phyloP scores from a whole-genome alignment of 2,888 invertebrate genomes.

The Onchidella celtica region DNA sequence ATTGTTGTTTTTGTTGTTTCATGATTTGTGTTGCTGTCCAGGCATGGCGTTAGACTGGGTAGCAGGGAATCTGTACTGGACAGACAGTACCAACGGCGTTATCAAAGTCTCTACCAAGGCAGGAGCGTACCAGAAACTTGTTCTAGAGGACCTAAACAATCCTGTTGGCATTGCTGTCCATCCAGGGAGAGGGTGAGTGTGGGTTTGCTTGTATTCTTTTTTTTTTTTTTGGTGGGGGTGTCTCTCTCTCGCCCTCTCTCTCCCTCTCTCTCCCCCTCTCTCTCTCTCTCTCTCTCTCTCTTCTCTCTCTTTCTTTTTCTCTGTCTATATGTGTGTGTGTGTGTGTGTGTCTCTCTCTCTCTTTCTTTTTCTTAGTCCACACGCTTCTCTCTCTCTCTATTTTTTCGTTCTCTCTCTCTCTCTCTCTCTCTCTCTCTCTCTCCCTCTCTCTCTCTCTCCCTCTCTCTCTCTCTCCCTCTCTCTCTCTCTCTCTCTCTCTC shows the following conservation, averaged over 20 bases:
- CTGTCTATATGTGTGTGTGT: background rate
- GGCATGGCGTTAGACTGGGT: constrained; percentile 81
- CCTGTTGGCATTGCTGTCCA: constrained; percentile 93
- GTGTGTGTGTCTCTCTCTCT: background rate
- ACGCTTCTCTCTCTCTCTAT: background rate
- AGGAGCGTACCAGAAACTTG: constrained; percentile 85
- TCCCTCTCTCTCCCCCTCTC: background rate
- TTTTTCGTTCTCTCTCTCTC: background rate
- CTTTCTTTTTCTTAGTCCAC: background rate
- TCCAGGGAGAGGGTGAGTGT: constrained; percentile 83
- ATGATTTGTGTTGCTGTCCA: no score
- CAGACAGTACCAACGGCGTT: constrained; percentile 78
- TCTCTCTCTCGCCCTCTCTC: background rate
- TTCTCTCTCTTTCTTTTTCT: background rate
- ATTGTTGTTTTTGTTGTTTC: no score
- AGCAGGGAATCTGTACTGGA: constrained; percentile 80
- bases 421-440: background rate
- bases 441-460: background rate
- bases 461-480: background rate
- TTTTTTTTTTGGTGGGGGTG: no score
- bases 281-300: background rate
- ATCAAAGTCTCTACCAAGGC: constrained; percentile 79
- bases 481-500: background rate
- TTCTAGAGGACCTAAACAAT: constrained; percentile 90
- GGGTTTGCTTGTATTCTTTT: background rate